These are phyloP conservation scores for Beris chalybata DNA, from an alignment of 2,888 invertebrate species.

Conservation along the genomic window DNA sequence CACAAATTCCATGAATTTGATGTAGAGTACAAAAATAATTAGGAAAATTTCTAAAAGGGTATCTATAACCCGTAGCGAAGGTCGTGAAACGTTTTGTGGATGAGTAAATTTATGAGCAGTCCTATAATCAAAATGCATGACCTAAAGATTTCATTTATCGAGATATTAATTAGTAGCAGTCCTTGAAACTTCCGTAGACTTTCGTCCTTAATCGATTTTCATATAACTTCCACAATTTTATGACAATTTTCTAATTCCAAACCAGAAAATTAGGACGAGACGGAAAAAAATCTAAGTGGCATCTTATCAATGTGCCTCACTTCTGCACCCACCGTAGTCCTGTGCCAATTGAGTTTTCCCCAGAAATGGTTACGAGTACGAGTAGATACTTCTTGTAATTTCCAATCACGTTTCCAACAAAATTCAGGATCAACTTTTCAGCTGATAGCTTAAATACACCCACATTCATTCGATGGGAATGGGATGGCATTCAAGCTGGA, in stretches of 20 bases:
- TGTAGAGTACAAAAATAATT: too few species aligned
- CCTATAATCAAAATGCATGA: too few species aligned
- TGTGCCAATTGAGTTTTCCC: slow-evolving; percentile 31
- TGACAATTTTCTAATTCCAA: background rate
- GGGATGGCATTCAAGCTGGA: background rate
- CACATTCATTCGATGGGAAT: background rate
- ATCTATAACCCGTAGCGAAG: too few species aligned
- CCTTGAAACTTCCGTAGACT: too few species aligned
- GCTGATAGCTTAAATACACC: slow-evolving; percentile 8
- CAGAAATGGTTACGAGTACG: slow-evolving; percentile 6
- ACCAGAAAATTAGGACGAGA: slow-evolving; percentile 19
- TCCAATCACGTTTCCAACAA: slow-evolving; percentile 36
- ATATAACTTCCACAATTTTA: too few species aligned
- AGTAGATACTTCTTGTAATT: slow-evolving; percentile 28
- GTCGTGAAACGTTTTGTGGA: too few species aligned
- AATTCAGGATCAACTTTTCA: slow-evolving; percentile 33
- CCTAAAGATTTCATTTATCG: too few species aligned
- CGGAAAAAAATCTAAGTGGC: slow-evolving; percentile 1
- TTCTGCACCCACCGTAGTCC: background rate
- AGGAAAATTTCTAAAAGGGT: too few species aligned
- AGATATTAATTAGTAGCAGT: too few species aligned
- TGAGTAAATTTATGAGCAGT: too few species aligned
- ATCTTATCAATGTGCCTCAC: slow-evolving; percentile 22
- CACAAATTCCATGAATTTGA: too few species aligned
- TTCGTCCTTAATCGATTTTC: too few species aligned